phyloP scores from a whole-genome alignment of 2,888 invertebrate genomes.

The Diaprepes abbreviatus region DNA sequence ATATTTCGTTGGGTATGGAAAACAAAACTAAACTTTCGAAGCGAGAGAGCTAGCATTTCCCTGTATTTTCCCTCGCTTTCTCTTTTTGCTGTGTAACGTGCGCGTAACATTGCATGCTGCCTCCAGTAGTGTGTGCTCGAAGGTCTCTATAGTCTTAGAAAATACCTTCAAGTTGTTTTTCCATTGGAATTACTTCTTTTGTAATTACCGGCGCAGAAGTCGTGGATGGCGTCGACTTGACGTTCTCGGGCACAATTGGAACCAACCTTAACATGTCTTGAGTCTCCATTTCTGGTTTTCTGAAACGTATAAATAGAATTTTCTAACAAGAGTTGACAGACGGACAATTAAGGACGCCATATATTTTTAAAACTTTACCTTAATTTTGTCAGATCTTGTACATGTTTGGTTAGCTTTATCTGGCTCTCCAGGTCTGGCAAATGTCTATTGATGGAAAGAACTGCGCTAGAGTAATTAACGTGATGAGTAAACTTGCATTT shows the following conservation, averaged over 20 bases:
- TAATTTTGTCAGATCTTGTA: slow-evolving; percentile 79
- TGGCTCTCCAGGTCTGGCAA: slow-evolving; percentile 79
- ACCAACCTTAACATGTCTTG: slow-evolving; percentile 49
- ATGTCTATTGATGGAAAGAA: slow-evolving; percentile 78
- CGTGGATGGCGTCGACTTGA: slow-evolving; percentile 53
- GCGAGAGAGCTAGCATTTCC: too few species aligned
- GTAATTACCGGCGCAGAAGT: slow-evolving; percentile 59
- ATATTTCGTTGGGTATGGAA: too few species aligned
- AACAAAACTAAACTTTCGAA: too few species aligned
- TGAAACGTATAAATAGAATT: too few species aligned
- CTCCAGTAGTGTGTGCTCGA: too few species aligned
- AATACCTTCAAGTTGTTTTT: slow-evolving; percentile 53
- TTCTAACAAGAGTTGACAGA: too few species aligned
- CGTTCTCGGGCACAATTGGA: slow-evolving; percentile 45
- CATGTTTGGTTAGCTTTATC: slow-evolving; percentile 80
- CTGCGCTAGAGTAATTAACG: slow-evolving; percentile 89
- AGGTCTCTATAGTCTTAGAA: too few species aligned
- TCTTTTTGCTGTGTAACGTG: too few species aligned
- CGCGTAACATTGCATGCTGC: too few species aligned
- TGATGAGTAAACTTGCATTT: slow-evolving; percentile 94
- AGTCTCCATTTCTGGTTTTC: slow-evolving; percentile 60
- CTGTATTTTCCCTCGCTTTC: too few species aligned
- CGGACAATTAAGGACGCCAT: too few species aligned
- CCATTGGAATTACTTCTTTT: slow-evolving; percentile 57
- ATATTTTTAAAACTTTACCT: too few species aligned